Evolutionary conservation across 2,113 vertebrate genomes (phyloP).

Genomic region (Lampris megalopsis): DNA sequence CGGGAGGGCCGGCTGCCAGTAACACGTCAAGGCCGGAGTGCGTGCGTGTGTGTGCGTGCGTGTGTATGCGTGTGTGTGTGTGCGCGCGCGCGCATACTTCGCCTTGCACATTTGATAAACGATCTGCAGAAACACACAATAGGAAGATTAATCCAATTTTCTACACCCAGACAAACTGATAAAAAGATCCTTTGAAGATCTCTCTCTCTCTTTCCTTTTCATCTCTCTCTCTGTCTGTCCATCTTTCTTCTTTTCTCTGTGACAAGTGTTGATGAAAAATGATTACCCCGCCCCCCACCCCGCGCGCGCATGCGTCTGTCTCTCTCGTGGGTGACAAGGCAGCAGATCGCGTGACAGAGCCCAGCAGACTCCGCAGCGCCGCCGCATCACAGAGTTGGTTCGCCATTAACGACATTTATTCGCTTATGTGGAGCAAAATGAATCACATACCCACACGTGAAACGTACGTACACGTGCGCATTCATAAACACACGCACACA

Average conservation of each 20-base stretch:
- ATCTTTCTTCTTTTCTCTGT: neutral
- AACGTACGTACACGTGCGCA: constrained; percentile 1
- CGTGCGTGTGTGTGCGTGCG: neutral
- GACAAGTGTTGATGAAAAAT: neutral
- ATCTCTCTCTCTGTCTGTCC: neutral
- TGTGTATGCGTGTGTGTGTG: neutral
- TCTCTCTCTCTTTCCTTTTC: neutral
- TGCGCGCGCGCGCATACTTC: neutral
- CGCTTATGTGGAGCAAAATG: constrained; percentile 42
- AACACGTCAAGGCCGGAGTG: constrained; percentile 20
- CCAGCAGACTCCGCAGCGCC: constrained; percentile 44
- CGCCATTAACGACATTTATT: constrained; percentile 49
- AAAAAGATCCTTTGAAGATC: neutral
- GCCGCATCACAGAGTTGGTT: constrained; percentile 62
- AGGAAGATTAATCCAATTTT: constrained; percentile 8
- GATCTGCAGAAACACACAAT: constrained; percentile 28
- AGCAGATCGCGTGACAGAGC: constrained; percentile 14
- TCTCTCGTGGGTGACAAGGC: constrained; percentile 6
- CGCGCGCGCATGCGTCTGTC: neutral
- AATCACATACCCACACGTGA: constrained; percentile 34
- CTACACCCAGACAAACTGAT: constrained; percentile 4
- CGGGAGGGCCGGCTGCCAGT: constrained; percentile 1
- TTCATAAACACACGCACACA: constrained; percentile 16
- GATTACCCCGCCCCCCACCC: neutral
- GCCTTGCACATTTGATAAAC: constrained; percentile 14